Evolutionary conservation across 1,140 invertebrate genomes (phyloP).

Genomic region (Aphaenogaster rudis): DNA sequence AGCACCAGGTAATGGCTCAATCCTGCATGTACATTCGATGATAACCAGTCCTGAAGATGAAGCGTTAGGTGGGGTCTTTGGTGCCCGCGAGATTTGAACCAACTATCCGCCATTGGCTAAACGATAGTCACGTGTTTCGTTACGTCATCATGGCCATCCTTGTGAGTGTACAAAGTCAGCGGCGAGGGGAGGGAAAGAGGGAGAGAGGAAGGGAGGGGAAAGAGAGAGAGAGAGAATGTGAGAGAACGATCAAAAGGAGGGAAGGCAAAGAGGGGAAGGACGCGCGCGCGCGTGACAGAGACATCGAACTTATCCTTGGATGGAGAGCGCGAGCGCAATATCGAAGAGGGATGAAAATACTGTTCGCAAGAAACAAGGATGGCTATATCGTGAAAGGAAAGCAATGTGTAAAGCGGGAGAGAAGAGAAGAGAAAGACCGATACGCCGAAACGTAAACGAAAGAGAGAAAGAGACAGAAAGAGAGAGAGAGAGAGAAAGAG

Average conservation of each 20-base stretch:
- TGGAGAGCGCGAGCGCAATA: conserved; percentile 22
- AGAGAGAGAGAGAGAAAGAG: conserved; percentile 38
- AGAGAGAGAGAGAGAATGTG: conserved; percentile 24
- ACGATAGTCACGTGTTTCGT: conserved; percentile 76
- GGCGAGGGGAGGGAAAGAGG: conserved; percentile 21
- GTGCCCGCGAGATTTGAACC: conserved; percentile 81
- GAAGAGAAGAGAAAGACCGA: conserved; percentile 44
- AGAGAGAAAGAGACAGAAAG: conserved; percentile 19
- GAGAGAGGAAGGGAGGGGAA: not conserved
- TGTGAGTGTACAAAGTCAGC: conserved; percentile 59
- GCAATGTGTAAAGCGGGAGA: conserved; percentile 29
- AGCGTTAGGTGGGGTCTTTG: conserved; percentile 68
- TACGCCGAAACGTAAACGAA: not conserved
- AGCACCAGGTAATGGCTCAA: conserved; percentile 87
- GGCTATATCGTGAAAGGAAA: conserved; percentile 16
- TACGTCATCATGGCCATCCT: conserved; percentile 77
- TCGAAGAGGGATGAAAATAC: conserved; percentile 62
- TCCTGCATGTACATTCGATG: conserved; percentile 85
- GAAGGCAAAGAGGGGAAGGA: conserved; percentile 44
- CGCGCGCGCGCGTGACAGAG: conserved; percentile 53
- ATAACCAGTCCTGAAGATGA: conserved; percentile 79
- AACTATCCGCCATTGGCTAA: conserved; percentile 60
- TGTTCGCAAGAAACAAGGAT: conserved; percentile 64
- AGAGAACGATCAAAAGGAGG: not conserved
- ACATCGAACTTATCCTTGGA: conserved; percentile 50